A percentile compares a stretch with the other conserved stretches of the same genome.
phyloP scores from a whole-genome alignment of 2,113 vertebrate species.

The Procavia capensis region DNA sequence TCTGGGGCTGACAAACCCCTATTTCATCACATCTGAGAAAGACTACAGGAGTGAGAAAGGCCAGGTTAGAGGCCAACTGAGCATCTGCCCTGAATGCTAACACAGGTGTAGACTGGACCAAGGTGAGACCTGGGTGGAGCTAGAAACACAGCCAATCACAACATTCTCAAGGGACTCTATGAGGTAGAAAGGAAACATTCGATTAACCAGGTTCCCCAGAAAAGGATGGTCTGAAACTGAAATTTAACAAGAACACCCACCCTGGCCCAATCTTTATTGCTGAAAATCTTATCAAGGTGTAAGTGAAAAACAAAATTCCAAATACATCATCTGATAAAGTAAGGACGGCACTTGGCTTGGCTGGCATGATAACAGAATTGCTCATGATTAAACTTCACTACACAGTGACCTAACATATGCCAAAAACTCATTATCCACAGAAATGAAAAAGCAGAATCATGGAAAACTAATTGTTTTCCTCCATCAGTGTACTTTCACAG shows the following conservation, averaged over 20 bases:
- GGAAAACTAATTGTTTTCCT: background rate
- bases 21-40: too few species aligned
- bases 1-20: background rate
- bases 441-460: background rate
- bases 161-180: background rate
- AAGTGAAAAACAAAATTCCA: background rate
- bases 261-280: background rate
- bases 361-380: background rate
- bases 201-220: constrained; percentile 4
- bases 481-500: background rate
- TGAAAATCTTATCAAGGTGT: background rate
- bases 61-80: background rate
- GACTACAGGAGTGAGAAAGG: background rate
- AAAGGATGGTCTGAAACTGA: background rate
- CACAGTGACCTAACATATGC: background rate
- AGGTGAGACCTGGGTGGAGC: background rate
- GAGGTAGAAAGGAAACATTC: background rate
- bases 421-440: background rate
- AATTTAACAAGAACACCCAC: background rate
- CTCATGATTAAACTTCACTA: background rate
- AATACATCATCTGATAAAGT: background rate
- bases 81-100: background rate
- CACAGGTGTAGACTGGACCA: constrained; percentile 9
- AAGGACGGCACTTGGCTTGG: too few species aligned
- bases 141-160: background rate